These are phyloP conservation scores for Riptortus pedestris DNA, from an alignment of 1,140 invertebrate genomes.

Conservation along the genomic window DNA sequence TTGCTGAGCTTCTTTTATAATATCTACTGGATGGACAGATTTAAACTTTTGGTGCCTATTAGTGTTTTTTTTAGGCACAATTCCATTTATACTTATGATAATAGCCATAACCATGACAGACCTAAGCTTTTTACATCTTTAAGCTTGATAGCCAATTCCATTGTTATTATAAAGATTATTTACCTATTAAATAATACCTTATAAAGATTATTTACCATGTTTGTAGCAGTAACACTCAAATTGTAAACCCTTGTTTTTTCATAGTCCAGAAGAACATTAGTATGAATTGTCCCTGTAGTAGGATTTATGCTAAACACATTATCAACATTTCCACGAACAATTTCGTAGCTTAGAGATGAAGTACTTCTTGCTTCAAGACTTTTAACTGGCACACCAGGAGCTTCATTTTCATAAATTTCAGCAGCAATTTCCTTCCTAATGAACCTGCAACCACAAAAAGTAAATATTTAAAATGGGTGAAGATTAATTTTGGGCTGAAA, in stretches of 20 bases:
- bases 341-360: constrained; percentile 70
- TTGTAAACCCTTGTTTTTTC: constrained; percentile 69
- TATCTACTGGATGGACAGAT: too few species aligned
- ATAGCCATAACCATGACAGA: too few species aligned
- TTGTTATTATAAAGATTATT: too few species aligned
- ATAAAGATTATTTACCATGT: too few species aligned
- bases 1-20: too few species aligned
- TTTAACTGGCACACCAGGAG: constrained; percentile 62
- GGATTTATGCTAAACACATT: constrained; percentile 73
- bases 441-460: constrained; percentile 49
- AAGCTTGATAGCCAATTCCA: too few species aligned
- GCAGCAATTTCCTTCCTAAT: constrained; percentile 50
- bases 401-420: constrained; percentile 77
- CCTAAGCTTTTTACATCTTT: too few species aligned
- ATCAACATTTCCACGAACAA: constrained; percentile 62
- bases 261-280: constrained; percentile 64
- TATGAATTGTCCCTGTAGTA: constrained; percentile 67
- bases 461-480: constrained; percentile 23
- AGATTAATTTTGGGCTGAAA: too few species aligned
- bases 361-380: constrained; percentile 66
- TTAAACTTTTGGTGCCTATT: too few species aligned
- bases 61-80: too few species aligned
- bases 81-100: too few species aligned
- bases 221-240: constrained; percentile 69
- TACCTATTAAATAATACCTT: too few species aligned